Evolutionary conservation across 2,113 vertebrate genomes (phyloP), one percentile per base, ranked within the genome.

Genomic region (Neodontobutis hainanensis): DNA sequence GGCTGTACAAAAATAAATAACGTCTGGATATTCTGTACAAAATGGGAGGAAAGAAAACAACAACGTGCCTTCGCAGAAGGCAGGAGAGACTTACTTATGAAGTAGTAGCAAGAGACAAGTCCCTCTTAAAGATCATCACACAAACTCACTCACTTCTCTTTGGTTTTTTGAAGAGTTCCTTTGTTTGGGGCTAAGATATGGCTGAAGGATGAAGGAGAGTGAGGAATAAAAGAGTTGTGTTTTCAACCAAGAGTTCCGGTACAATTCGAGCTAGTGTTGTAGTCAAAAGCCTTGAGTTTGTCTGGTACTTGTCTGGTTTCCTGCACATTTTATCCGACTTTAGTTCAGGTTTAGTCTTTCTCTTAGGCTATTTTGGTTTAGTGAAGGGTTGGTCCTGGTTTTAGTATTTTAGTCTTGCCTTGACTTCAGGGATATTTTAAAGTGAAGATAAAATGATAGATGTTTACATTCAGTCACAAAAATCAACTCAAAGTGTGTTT

Each of bases 1-100:
- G 94, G 92, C 94, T 96, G 95, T 99, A 99, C 95, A 99, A 98
- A 99, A 99, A 99, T 99, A 99, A 99, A 99, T 99, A 98, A 92
- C 65, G 89, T 91, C 88, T 87, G 83, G 65, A 89, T 91, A 92
- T 92, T 94, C 88, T 94, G 85, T 92, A 93, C 90, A 93, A 92
- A 89, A 90, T 55, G 58, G 56, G 46, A 72, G 62, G 80, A 71
- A 55, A 61, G 53, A 45, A 87, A 91, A 71, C 55, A 93, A 91
- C 92, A 94, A 91, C 85, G 88, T 68, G 90, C 96, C 95, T 98
- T 99, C 96, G 78, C 84, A 89, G 95, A 98, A 98, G 96, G 94
- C 87, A 94, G 63, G 93, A 92, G 92, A 93, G 85, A 92, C 88
- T 94, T 98, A 95, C 97, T 98, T 98, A 98, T 95, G 90, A 99